These are phyloP conservation scores for Theodoxus fluviatilis DNA, from an alignment of 2,888 invertebrate genomes.

Conservation along the genomic window DNA sequence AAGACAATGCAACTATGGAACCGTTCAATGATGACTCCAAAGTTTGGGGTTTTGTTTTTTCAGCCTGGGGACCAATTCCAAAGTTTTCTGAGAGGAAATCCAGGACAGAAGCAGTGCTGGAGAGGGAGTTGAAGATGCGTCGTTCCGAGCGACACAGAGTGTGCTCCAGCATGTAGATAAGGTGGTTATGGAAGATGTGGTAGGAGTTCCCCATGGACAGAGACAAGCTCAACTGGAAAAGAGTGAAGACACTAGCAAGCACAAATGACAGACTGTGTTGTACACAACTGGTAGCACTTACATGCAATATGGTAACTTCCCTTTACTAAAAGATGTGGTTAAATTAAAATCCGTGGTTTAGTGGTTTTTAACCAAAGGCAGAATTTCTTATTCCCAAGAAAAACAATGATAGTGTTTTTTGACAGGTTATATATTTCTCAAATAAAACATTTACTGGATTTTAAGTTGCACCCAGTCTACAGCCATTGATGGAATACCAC, in stretches of 20 bases:
- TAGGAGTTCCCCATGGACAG: slow-evolving; percentile 76
- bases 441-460: too few species aligned
- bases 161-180: slow-evolving; percentile 93
- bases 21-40: neutral
- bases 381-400: neutral
- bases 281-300: neutral
- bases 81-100: slow-evolving; percentile 74
- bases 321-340: neutral
- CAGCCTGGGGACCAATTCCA: slow-evolving; percentile 29
- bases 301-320: neutral
- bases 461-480: too few species aligned
- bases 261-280: neutral
- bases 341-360: too few species aligned
- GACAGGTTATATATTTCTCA: neutral
- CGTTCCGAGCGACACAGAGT: slow-evolving; percentile 77
- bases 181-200: slow-evolving; percentile 91
- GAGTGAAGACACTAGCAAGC: neutral
- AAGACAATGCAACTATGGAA: neutral
- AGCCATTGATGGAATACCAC: too few species aligned
- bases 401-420: neutral
- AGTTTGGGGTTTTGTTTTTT: neutral
- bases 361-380: too few species aligned
- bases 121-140: slow-evolving; percentile 80
- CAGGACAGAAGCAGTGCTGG: slow-evolving; percentile 75
- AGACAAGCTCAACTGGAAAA: slow-evolving; percentile 66